Evolutionary conservation across 1,140 invertebrate species (phyloP).

Genomic region (Helicoverpa zea): DNA sequence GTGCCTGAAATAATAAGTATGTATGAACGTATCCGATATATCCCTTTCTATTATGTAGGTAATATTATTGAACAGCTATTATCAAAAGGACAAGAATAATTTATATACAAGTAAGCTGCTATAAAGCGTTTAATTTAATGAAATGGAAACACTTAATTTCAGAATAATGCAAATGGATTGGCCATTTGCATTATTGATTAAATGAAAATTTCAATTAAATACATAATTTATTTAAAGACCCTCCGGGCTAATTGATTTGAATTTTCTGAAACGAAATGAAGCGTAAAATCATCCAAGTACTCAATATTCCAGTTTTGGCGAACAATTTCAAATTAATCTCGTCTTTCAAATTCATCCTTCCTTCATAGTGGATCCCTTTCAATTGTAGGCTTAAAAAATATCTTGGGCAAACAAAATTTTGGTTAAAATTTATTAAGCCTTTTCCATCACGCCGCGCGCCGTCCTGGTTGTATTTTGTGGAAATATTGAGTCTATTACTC

Average conservation of each 20-base stretch:
- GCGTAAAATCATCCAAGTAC: slow-evolving; percentile 6
- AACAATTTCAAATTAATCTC: slow-evolving; percentile 29
- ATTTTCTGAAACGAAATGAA: not conserved
- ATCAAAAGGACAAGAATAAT: too few species aligned
- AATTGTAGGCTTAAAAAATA: not conserved
- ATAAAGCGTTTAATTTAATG: too few species aligned
- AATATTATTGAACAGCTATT: too few species aligned
- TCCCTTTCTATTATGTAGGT: too few species aligned
- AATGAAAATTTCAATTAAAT: slow-evolving; percentile 14
- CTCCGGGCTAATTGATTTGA: slow-evolving; percentile 3
- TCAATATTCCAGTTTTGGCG: slow-evolving; percentile 16
- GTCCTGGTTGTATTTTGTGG: too few species aligned
- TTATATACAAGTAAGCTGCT: too few species aligned
- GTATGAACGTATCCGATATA: too few species aligned
- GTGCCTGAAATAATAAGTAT: too few species aligned
- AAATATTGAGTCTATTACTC: too few species aligned
- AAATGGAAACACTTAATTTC: too few species aligned
- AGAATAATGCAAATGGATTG: too few species aligned
- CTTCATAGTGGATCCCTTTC: not conserved
- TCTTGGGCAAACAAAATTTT: not conserved
- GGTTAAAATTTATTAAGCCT: not conserved
- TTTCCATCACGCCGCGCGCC: not conserved
- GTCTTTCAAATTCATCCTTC: slow-evolving; percentile 5
- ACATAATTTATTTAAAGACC: slow-evolving; percentile 25
- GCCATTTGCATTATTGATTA: not conserved